Base-by-base conservation (phyloP, 2,113 vertebrate species). In the Neolamprologus tretocephalus region DNA sequence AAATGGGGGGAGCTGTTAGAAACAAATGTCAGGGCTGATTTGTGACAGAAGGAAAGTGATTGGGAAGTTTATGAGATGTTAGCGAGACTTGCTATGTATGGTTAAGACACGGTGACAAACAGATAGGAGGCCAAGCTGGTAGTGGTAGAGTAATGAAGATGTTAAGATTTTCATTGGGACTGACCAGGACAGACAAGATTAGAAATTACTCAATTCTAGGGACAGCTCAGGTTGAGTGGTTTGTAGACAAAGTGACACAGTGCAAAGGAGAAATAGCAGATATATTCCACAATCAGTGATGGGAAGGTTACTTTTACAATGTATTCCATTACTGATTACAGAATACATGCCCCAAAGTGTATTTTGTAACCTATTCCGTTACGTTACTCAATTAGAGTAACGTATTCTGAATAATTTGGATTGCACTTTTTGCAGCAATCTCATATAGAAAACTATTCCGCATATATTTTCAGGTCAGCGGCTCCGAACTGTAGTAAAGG, bases 121-220 rank as follows among this genome's bases (percentile, higher is more conserved):
- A 58, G 13, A 31, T 5, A 58, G 55, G 14, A 58, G 26, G 8
- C 26, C 55, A 58, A 31, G 26, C 26, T 58, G 13, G 26, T 58
- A 28, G 0, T 58, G 0, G 55, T 17, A 58, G 26, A 58, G 55
- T 58, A 58, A 58, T 58, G 26, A 16, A 58, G 55, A 58, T 58
- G 26, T 31, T 58, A 58, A 28, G 26, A 31, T 31, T 58, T 58
- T 58, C 55, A 58, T 9, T 58, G 8, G 55, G 26, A 58, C 55
- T 58, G 55, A 58, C 55, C 23, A 3, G 23, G 55, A 16, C 23
- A 58, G 55, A 0, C 13, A 16, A 28, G 55, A 28, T 58, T 28
- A 28, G 8, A 58, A 58, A 2, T 57, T 8, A 57, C 1, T 26
- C 0, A 57, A 57, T 28, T 5, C 3, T 28, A 16, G 55, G 55